A percentile compares a stretch with the other conserved stretches of the same genome.
Conservation (phyloP, 2,797 vertebrate species). For the Leptatherina wallacei region DNA sequence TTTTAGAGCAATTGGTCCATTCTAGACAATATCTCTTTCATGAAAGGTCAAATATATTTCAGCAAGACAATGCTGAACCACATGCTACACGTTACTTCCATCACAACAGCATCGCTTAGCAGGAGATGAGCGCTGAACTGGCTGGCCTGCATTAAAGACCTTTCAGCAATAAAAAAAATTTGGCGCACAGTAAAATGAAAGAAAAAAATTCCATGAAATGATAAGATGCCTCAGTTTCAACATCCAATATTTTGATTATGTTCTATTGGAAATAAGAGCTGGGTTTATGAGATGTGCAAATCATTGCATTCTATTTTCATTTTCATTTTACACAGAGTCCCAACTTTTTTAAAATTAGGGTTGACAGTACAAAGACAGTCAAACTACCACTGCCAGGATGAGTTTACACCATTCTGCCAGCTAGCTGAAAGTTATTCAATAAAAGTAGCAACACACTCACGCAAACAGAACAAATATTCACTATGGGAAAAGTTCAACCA, state of each 20-base stretch:
- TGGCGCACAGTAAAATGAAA: too few species aligned
- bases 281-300: not conserved
- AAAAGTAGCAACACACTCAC: slow-evolving; percentile 7
- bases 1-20: too few species aligned
- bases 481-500: not conserved
- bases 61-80: too few species aligned
- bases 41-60: too few species aligned
- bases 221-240: too few species aligned
- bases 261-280: not conserved
- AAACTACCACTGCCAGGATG: not conserved
- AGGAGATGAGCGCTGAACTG: too few species aligned
- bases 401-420: slow-evolving; percentile 16
- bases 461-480: slow-evolving; percentile 5
- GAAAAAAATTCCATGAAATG: not conserved
- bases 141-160: too few species aligned
- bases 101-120: too few species aligned
- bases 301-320: not conserved
- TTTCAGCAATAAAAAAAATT: too few species aligned
- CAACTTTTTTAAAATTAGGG: too few species aligned
- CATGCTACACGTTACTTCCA: too few species aligned
- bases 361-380: not conserved
- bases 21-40: too few species aligned
- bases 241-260: not conserved
- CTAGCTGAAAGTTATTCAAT: not conserved
- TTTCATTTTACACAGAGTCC: not conserved